Evolutionary conservation across 2,888 invertebrate genomes (phyloP), one percentile per base, ranked within the genome.

Genomic region (Pammene aurita): DNA sequence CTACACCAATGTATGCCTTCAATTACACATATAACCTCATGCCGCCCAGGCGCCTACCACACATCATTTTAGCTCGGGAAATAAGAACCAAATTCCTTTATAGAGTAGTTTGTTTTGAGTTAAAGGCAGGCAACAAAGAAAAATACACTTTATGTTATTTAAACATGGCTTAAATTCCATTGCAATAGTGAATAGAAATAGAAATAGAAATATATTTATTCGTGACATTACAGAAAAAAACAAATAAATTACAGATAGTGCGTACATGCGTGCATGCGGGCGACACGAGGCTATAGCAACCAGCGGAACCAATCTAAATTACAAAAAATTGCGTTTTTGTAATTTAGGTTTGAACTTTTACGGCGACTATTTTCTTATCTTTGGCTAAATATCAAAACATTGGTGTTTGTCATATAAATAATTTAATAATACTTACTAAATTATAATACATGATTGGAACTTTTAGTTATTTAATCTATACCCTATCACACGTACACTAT

Each of bases 401-500:
- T 52, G 58, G 57, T 46, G 52, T 26, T 58, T 57, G 58, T 52
- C n/a, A 58, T 58, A 67, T 61, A 55, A 62, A 62, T 68, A 52
- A 57, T 68, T 57, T 57, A 58, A 68, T 60, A 69, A 65, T 65
- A 69, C 68, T 64, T 64, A 69, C 65, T 64, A 54, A 69, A 65
- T 55, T 65, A 69, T 68, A 67, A 60, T 69, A 65, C 58, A 60
- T 65, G 57, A 13, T 46, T 69, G 48, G 54, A 69, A 67, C 64
- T 55, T 54, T 55, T 14, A 26, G 65, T 48, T 55, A 60, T 58
- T 38, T 41, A 41, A 34, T 41, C 44, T 62, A 38, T 48, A 65
- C 68, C 63, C 50, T 58, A 52, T 52, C 18, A 44, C 66, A 50
- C 71, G 67, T 70, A 74, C 71, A 67, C 56, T 58, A 74, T 73